phyloP scores from a whole-genome alignment of 53 echinoderm and acorn worm genomes.

The Hippasteria phrygiana region DNA sequence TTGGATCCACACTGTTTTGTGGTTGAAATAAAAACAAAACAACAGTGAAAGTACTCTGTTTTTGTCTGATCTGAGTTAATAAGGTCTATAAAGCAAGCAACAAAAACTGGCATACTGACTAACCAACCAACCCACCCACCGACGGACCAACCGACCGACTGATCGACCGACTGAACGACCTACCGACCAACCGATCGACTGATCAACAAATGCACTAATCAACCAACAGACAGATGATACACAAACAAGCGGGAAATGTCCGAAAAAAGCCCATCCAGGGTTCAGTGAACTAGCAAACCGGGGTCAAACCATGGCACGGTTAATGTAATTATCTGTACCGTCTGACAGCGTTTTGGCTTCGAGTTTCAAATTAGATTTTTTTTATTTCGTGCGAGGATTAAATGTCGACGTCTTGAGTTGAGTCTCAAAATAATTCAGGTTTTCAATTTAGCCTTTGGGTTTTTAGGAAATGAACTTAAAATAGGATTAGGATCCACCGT shows the following conservation, averaged over 20 bases:
- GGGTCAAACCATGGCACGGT: neutral
- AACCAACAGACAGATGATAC: no score
- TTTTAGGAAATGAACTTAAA: neutral
- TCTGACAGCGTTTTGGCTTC: constrained; percentile 11
- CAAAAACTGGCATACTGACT: no score
- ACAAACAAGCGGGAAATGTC: neutral
- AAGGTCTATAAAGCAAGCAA: no score
- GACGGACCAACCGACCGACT: no score
- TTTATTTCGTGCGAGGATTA: neutral
- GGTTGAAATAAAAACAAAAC: constrained; percentile 21
- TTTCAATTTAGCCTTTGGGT: neutral
- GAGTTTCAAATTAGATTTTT: constrained; percentile 16
- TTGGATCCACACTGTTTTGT: constrained; percentile 55
- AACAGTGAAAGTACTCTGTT: no score
- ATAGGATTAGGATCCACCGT: neutral
- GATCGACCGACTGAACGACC: no score
- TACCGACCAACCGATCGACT: no score
- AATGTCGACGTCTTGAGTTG: neutral
- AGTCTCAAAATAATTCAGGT: neutral
- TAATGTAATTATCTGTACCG: neutral
- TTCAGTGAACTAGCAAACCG: neutral
- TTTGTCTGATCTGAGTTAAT: no score
- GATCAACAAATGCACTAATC: no score
- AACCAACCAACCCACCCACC: no score
- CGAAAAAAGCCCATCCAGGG: neutral